Percentiles rank a stretch among this genome's conserved stretches.
Evolutionary conservation across 2,888 invertebrate genomes (phyloP).

Genomic region (Koerneria pararmatus): DNA sequence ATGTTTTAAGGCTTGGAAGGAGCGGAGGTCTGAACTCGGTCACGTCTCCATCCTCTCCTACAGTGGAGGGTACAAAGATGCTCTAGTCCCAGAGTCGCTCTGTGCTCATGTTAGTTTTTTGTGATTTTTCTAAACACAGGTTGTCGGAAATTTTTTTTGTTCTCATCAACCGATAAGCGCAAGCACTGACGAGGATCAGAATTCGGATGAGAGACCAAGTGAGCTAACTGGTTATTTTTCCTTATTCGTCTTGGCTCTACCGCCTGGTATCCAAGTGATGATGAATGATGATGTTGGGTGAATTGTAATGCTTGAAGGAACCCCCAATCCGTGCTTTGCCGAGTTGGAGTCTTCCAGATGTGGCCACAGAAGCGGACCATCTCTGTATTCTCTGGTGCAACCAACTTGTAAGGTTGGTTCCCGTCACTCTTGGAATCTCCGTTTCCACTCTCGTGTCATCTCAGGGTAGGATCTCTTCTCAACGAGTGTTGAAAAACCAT

Average conservation of each 20-base stretch:
- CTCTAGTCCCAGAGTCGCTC: constrained; percentile 34
- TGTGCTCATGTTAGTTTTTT: constrained; percentile 2
- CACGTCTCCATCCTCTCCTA: constrained; percentile 44
- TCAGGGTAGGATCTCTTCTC: too few species aligned
- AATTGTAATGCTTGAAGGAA: background rate
- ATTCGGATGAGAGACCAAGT: too few species aligned
- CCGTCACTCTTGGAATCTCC: too few species aligned
- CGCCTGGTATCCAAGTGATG: background rate
- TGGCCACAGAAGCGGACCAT: constrained; percentile 56
- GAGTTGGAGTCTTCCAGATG: constrained; percentile 23
- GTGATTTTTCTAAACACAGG: too few species aligned
- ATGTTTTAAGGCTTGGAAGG: constrained; percentile 14
- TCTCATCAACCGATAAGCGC: too few species aligned
- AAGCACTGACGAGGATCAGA: too few species aligned
- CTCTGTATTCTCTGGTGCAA: constrained; percentile 60
- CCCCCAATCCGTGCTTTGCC: background rate
- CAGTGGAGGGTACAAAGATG: constrained; percentile 47
- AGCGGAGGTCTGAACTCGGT: background rate
- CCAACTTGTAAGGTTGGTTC: constrained; percentile 50
- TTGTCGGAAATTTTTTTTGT: too few species aligned
- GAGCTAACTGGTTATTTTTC: too few species aligned
- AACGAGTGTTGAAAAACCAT: too few species aligned
- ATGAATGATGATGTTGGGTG: background rate
- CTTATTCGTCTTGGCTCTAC: too few species aligned
- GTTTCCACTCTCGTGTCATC: too few species aligned